Percentiles rank a stretch among this genome's conserved stretches.
Conservation (phyloP, 2,888 invertebrate species). For the Eucriotettix oculatus region DNA sequence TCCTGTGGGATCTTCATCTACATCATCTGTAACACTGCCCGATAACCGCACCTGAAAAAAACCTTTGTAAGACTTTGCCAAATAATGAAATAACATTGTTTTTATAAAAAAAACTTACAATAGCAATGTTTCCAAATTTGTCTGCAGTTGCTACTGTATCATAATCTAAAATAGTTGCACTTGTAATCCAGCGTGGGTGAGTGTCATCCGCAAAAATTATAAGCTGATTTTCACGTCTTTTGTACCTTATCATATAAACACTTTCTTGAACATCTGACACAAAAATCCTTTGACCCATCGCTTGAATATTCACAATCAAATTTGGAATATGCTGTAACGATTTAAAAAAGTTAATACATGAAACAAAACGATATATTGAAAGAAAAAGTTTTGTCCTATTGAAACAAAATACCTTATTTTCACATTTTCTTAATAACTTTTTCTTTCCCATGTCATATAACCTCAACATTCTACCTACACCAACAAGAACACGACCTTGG, state of each 20-base stretch:
- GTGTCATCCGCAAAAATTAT: constrained; percentile 98
- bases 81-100: neutral
- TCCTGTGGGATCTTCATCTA: constrained; percentile 98
- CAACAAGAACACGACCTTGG: constrained; percentile 80
- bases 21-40: constrained; percentile 85
- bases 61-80: neutral
- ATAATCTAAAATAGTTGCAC: constrained; percentile 83
- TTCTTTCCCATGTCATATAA: constrained; percentile 95
- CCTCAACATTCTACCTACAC: constrained; percentile 79
- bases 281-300: constrained; percentile 85
- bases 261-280: constrained; percentile 95
- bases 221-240: constrained; percentile 88
- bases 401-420: constrained; percentile 53
- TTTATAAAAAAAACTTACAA: constrained; percentile 39
- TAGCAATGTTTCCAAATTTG: constrained; percentile 92
- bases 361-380: neutral
- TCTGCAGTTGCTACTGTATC: constrained; percentile 92
- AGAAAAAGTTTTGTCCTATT: neutral
- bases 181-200: constrained; percentile 90
- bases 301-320: constrained; percentile 81
- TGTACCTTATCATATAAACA: constrained; percentile 88
- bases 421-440: constrained; percentile 91
- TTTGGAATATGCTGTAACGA: constrained; percentile 76
- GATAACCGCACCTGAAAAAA: constrained; percentile 46
- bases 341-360: neutral